phyloP scores from a whole-genome alignment of 2,888 invertebrate species.

The Caenorhabditis sp. region DNA sequence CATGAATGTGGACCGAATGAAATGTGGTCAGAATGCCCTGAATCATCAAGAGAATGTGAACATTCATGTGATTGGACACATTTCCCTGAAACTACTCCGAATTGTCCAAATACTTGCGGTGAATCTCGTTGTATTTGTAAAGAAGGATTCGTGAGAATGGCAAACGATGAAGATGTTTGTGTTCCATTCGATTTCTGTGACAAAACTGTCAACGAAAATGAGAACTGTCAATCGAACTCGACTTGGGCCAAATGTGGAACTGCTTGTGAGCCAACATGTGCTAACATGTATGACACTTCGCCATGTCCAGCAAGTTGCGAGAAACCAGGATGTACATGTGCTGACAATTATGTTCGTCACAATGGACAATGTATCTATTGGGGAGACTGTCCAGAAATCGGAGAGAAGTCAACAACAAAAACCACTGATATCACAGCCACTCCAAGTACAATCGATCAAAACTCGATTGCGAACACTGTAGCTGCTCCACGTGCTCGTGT shows the following conservation, averaged over 20 bases:
- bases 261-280: slow-evolving; percentile 66
- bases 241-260: slow-evolving; percentile 69
- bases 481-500: slow-evolving; percentile 7
- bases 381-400: slow-evolving; percentile 64
- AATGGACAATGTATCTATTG: slow-evolving; percentile 66
- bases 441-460: slow-evolving; percentile 4
- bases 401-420: background rate
- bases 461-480: background rate
- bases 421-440: slow-evolving; percentile 1
- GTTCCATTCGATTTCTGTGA: slow-evolving; percentile 68
- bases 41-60: slow-evolving; percentile 64
- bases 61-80: slow-evolving; percentile 69
- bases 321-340: slow-evolving; percentile 67
- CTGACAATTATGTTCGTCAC: slow-evolving; percentile 66
- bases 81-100: slow-evolving; percentile 56
- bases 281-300: slow-evolving; percentile 65
- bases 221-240: slow-evolving; percentile 56
- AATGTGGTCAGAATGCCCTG: slow-evolving; percentile 63
- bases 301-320: slow-evolving; percentile 65
- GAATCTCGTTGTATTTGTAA: slow-evolving; percentile 49
- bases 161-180: slow-evolving; percentile 59
- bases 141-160: slow-evolving; percentile 64
- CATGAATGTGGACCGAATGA: slow-evolving; percentile 65
- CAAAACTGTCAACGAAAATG: slow-evolving; percentile 35
- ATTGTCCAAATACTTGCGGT: slow-evolving; percentile 51